A percentile compares a stretch with the other conserved stretches of the same genome.
phyloP scores from a whole-genome alignment of 2,113 vertebrate species.

The Pleuronectes platessa region DNA sequence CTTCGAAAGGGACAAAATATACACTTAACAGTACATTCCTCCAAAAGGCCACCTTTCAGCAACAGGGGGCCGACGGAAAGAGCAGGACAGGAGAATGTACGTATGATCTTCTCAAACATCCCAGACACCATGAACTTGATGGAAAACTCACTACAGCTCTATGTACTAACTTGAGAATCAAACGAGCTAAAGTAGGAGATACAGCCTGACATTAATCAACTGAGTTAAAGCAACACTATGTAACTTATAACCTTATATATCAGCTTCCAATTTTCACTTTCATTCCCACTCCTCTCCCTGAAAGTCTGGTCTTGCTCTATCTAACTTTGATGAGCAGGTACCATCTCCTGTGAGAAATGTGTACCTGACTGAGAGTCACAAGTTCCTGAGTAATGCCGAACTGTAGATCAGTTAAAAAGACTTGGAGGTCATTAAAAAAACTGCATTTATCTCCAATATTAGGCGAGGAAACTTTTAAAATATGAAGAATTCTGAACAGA shows the following conservation, averaged over 20 bases:
- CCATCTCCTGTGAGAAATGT: background rate
- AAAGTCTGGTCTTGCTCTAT: background rate
- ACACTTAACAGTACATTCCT: slow-evolving; percentile 36
- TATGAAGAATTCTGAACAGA: background rate
- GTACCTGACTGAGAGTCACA: background rate
- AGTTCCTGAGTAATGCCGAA: background rate
- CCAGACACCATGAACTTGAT: background rate
- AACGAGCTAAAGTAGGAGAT: background rate
- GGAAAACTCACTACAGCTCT: background rate
- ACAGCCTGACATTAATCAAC: too few species aligned
- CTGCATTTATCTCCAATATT: background rate
- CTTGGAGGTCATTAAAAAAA: background rate
- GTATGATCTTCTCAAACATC: background rate
- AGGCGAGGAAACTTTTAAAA: background rate
- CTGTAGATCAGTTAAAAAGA: background rate
- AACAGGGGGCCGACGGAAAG: slow-evolving; percentile 1
- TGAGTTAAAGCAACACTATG: background rate
- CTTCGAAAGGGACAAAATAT: slow-evolving; percentile 5
- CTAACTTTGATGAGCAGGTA: background rate
- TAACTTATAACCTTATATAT: background rate
- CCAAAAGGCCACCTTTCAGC: slow-evolving; percentile 54
- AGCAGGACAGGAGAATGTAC: background rate
- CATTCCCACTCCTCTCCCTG: too few species aligned
- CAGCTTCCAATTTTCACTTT: too few species aligned
- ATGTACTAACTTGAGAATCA: background rate